Evolutionary conservation across 1,140 invertebrate genomes (phyloP).

Genomic region (Nephotettix cincticeps): DNA sequence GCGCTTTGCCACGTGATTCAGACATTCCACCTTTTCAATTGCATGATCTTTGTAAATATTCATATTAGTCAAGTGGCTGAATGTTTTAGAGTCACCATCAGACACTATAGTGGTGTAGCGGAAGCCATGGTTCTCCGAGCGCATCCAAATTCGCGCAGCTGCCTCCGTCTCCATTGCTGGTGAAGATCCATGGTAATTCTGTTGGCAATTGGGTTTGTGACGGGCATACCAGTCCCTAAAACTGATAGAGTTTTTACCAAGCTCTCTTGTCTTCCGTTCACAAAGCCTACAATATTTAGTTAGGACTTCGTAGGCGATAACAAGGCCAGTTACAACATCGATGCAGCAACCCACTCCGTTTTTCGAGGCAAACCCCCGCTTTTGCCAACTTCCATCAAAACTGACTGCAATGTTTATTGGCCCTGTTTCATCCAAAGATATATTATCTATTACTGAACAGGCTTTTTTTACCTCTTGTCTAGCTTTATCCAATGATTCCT

Average conservation of each 20-base stretch:
- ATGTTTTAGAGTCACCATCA: constrained; percentile 29
- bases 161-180: constrained; percentile 29
- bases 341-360: constrained; percentile 30
- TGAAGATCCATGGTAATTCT: constrained; percentile 23
- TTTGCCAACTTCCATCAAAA: constrained; percentile 31
- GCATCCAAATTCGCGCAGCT: constrained; percentile 23
- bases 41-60: background rate
- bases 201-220: constrained; percentile 13
- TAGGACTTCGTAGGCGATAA: constrained; percentile 27
- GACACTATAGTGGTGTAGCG: constrained; percentile 23
- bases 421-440: constrained; percentile 1
- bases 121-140: constrained; percentile 24
- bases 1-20: constrained; percentile 7
- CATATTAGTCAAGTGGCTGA: background rate
- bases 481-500: background rate
- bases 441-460: background rate
- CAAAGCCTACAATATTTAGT: constrained; percentile 26
- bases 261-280: constrained; percentile 17
- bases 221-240: constrained; percentile 17
- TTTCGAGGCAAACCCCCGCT: constrained; percentile 29
- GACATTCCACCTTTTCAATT: constrained; percentile 9
- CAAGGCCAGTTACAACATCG: constrained; percentile 18
- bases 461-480: background rate
- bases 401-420: constrained; percentile 23
- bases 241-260: background rate